Evolutionary conservation across 1,140 invertebrate genomes (phyloP).

Genomic region (Drosophila funebris): DNA sequence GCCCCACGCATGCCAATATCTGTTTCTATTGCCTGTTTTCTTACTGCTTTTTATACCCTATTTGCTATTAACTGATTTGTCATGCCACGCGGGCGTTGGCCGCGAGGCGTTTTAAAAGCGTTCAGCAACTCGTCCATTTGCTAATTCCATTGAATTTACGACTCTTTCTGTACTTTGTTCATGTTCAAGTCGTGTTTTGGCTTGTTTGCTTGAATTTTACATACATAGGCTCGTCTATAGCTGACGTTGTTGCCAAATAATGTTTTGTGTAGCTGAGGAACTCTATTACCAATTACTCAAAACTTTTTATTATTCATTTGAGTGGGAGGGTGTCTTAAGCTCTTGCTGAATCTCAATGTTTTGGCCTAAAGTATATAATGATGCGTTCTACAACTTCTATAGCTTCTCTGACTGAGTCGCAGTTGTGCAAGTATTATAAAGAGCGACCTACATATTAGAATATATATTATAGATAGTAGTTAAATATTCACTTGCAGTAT

Average conservation of each 20-base stretch:
- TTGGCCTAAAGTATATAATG: too few species aligned
- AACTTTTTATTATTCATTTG: not conserved
- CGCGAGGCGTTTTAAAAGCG: constrained; percentile 65
- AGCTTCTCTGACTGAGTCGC: too few species aligned
- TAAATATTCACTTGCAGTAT: too few species aligned
- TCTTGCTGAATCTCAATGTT: not conserved
- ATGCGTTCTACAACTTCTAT: too few species aligned
- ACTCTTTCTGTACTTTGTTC: constrained; percentile 29
- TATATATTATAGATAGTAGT: too few species aligned
- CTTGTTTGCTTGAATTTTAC: constrained; percentile 12
- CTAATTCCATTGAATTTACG: constrained; percentile 58
- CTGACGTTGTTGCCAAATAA: constrained; percentile 5
- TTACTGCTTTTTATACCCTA: not conserved
- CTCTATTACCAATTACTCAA: constrained; percentile 5
- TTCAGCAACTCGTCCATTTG: constrained; percentile 31
- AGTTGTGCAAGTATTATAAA: too few species aligned
- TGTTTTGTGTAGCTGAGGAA: not conserved
- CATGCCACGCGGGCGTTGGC: constrained; percentile 35
- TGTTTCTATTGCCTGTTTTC: not conserved
- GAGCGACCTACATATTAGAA: too few species aligned
- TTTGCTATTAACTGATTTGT: constrained; percentile 36
- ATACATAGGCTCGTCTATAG: not conserved
- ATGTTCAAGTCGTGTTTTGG: constrained; percentile 23
- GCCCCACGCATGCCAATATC: constrained; percentile 31
- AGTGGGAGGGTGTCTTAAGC: not conserved